Base-by-base conservation (phyloP, 2,113 vertebrate species). In the Triplophysa tibetana region DNA sequence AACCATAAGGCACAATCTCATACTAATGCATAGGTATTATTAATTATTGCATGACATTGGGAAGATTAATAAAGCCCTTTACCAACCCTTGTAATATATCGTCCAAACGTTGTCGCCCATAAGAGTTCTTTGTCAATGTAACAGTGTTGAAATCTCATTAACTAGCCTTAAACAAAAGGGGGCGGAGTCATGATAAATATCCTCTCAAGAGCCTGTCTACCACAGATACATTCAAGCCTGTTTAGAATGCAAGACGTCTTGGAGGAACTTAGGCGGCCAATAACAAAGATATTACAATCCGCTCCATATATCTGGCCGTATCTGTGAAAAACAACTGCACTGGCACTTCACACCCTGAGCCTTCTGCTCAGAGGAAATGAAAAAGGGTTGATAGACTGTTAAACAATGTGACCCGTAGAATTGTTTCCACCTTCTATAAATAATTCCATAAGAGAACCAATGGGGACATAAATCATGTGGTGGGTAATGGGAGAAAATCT, bases 341-440 rank as follows among this genome's bases (percentile, higher is more conserved):
- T 75, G 64, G 54, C 64, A 69, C 79, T 68, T 75, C 26, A 81
- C 41, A 61, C 64, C 43, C 69, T 61, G 41, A 66, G 64, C 48
- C 23, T 54, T 75, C 58, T 61, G 68, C 54, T 61, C 10, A 19
- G 38, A 76, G 72, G 79, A 81, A 69, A 81, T 81, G 54, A 75
- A 67, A 81, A 61, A 23, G 41, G 38, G 60, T 23, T n/a, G 72
- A 81, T 24, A 61, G 21, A 38, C 10, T 81, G 38, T 67, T 64
- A 74, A 65, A 81, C 79, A 75, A 33, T 68, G 43, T 75, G 54
- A 14, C 24, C 16, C 54, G 14, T 68, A 60, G 50, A 23, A 64
- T 65, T 29, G 26, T 65, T 73, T 58, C 33, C 38, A 75, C 58
- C 11, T 65, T 45, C 21, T 5, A 26, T 43, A 10, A 29, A 26